These are phyloP conservation scores for Luffia ferchaultella DNA, from an alignment of 2,888 invertebrate species.

Conservation along the genomic window DNA sequence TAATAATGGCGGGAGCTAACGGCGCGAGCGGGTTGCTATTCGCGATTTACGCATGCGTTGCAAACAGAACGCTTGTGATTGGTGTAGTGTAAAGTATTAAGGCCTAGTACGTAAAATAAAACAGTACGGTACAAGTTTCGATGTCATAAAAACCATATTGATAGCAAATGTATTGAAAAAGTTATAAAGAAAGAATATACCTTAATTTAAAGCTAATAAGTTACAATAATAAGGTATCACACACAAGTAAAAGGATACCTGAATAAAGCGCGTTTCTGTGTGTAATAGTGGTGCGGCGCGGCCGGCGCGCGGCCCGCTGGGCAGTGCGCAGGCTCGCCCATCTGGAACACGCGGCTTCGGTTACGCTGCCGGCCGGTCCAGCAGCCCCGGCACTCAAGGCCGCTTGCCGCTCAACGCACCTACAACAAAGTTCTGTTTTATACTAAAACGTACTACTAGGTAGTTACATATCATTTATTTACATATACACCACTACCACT, in stretches of 20 bases:
- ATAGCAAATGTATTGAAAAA: too few relatives aligned
- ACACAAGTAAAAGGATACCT: too few relatives aligned
- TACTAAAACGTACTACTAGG: constrained; percentile 5
- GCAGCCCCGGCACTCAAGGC: constrained; percentile 1
- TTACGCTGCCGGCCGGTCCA: constrained; percentile 23
- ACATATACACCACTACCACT: not conserved
- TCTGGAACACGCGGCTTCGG: constrained; percentile 43
- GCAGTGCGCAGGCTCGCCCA: constrained; percentile 50
- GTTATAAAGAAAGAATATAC: not conserved
- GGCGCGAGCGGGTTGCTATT: too few relatives aligned
- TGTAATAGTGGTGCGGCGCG: constrained; percentile 32
- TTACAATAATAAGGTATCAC: too few relatives aligned
- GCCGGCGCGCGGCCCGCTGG: constrained; percentile 41
- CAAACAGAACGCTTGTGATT: too few relatives aligned
- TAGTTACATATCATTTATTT: not conserved
- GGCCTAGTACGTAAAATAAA: too few relatives aligned
- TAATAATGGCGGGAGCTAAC: too few relatives aligned
- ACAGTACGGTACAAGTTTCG: too few relatives aligned
- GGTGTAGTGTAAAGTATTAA: too few relatives aligned
- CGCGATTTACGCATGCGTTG: too few relatives aligned
- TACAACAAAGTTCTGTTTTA: constrained; percentile 1
- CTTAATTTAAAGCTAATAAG: not conserved
- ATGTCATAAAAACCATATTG: too few relatives aligned
- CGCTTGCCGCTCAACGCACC: not conserved
- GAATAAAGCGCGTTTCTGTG: constrained; percentile 30